Base-by-base conservation (phyloP, 2,888 invertebrate genomes). In the Choristoneura rosaceana region DNA sequence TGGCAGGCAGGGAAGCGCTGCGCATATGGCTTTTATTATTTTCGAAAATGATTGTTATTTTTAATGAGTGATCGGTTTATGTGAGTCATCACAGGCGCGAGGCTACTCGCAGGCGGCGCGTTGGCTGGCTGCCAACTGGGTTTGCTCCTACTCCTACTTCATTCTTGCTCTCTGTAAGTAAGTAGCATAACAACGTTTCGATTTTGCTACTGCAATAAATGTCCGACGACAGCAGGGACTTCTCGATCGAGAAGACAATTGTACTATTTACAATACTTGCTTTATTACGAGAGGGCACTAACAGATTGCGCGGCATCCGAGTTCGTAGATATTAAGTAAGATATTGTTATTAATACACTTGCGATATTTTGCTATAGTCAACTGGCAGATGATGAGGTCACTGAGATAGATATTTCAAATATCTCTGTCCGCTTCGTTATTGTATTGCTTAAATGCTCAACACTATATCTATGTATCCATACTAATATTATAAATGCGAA, bases 121-220 rank as follows among this genome's bases (percentile, higher is more conserved):
- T 79, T 90, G 90, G 90, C 88, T 17, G 17, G 25, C 10, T 59
- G 87, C 89, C 90, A 90, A 77, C 73, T 73, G 74, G 81, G 82
- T 79, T 79, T 83, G 82, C 79, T 84, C 74, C 73, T 76, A 77
- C 79, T 81, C 83, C 74, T 81, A 79, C 82, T 85, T 17, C 9
- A 80, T 81, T 81, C 78, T 81, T 79, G 69, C 73, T 81, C 79
- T 69, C 73, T 73, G 76, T 52, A 52, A 52, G 52, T 52, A 52
- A 7, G 4, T 47, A 43, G 74, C 75, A 76, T 78, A 81, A 82
- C 80, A 81, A 82, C 81, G 80, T 79, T 84, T 79, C 74, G 76
- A 77, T 86, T 82, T 82, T 77, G 70, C 70, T 73, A 76, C 74
- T 80, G 77, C 74, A 77, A 76, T 74, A 52, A 70, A 59, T 50